Evolutionary conservation across 2,888 invertebrate genomes (phyloP).

Genomic region (Euzophera pinguis): DNA sequence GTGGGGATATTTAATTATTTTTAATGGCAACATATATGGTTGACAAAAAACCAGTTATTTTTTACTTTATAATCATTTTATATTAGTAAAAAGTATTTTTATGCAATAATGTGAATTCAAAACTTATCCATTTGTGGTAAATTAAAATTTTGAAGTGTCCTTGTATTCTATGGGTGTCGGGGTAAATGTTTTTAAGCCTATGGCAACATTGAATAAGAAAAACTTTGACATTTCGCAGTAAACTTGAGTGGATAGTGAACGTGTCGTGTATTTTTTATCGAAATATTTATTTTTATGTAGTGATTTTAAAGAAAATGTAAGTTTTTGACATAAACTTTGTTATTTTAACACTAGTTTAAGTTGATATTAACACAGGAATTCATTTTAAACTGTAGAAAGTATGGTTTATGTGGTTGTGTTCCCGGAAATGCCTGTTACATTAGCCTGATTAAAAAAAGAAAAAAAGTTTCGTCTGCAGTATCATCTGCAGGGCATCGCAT

Average conservation of each 20-base stretch:
- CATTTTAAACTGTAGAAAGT: neutral
- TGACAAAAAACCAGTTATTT: neutral
- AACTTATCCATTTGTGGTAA: no score
- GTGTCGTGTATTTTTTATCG: constrained; percentile 60
- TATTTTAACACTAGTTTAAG: constrained; percentile 24
- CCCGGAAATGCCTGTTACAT: constrained; percentile 59
- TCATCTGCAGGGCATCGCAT: constrained; percentile 62
- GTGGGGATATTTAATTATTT: constrained; percentile 32
- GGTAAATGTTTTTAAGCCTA: constrained; percentile 28
- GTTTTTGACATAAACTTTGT: constrained; percentile 61
- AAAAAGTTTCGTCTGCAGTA: constrained; percentile 60
- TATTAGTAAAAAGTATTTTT: neutral
- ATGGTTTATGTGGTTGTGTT: constrained; percentile 22
- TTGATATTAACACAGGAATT: constrained; percentile 17
- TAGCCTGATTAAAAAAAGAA: constrained; percentile 52
- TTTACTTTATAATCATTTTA: neutral
- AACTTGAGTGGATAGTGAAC: constrained; percentile 66
- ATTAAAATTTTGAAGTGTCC: no score
- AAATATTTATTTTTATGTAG: constrained; percentile 65
- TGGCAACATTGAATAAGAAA: constrained; percentile 49
- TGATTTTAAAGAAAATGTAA: constrained; percentile 59
- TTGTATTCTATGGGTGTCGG: constrained; percentile 3
- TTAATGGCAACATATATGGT: constrained; percentile 33
- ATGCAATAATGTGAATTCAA: neutral
- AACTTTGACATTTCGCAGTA: constrained; percentile 68